Evolutionary conservation across 2,113 vertebrate species (phyloP).

Genomic region (Benitochromis conjunctus): DNA sequence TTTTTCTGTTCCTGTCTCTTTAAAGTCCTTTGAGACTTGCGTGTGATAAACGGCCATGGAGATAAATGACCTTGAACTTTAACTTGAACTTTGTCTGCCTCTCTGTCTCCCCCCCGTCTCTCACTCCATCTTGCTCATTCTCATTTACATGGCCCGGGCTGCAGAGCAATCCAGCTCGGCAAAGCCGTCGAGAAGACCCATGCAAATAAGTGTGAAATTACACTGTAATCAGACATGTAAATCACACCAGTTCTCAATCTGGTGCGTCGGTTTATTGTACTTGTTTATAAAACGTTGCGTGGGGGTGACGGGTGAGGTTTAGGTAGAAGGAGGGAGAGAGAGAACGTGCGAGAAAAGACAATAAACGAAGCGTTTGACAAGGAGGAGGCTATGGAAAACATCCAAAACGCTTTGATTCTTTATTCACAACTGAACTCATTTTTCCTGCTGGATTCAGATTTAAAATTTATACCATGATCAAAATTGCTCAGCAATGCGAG

Average conservation of each 20-base stretch:
- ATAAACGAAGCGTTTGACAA: constrained; percentile 24
- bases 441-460: constrained; percentile 43
- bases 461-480: constrained; percentile 48
- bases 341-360: background rate
- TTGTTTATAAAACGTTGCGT: constrained; percentile 36
- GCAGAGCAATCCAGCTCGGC: constrained; percentile 46
- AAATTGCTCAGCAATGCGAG: constrained; percentile 36
- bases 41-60: constrained; percentile 21
- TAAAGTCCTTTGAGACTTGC: constrained; percentile 4
- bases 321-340: background rate
- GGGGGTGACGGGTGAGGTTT: constrained; percentile 21
- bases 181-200: constrained; percentile 54
- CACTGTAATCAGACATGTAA: constrained; percentile 72
- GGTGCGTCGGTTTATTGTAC: constrained; percentile 34
- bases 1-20: background rate
- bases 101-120: background rate
- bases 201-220: constrained; percentile 74
- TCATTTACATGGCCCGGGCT: constrained; percentile 41
- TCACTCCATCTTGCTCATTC: constrained; percentile 20
- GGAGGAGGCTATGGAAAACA: constrained; percentile 18
- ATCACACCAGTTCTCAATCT: constrained; percentile 48
- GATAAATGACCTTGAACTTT: constrained; percentile 62
- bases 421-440: constrained; percentile 41
- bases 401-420: constrained; percentile 35
- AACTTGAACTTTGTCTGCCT: constrained; percentile 49